Conservation (phyloP, 2,888 invertebrate species). For the Sepiola atlantica region DNA sequence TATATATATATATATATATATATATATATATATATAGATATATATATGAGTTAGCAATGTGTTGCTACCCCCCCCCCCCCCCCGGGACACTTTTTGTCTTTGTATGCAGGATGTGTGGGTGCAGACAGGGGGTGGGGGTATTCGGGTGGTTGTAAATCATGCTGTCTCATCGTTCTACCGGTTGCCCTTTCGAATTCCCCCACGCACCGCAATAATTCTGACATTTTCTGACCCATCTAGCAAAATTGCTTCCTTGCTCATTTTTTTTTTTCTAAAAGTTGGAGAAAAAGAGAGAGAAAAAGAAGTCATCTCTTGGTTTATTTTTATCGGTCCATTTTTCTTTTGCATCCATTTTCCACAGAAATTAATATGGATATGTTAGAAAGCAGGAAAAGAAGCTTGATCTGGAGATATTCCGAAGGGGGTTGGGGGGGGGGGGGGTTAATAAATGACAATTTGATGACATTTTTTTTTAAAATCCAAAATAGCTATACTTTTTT, state of each 20-base stretch:
- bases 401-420: not conserved
- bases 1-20: no score
- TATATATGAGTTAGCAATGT: not conserved
- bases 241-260: not conserved
- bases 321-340: not conserved
- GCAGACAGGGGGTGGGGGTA: not conserved
- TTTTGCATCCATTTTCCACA: not conserved
- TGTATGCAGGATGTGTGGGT: not conserved
- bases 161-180: not conserved
- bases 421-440: no score
- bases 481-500: no score
- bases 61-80: no score
- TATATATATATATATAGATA: no score
- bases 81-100: not conserved
- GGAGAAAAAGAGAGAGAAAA: not conserved
- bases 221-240: not conserved
- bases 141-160: not conserved
- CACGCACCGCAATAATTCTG: not conserved
- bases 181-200: slow-evolving; percentile 3
- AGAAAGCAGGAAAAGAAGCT: not conserved
- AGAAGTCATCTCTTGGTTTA: not conserved
- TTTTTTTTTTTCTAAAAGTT: not conserved
- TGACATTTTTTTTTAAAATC: no score
- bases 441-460: no score
- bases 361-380: not conserved